phyloP scores from a whole-genome alignment of 1,140 invertebrate genomes.

The Antheraea pernyi region DNA sequence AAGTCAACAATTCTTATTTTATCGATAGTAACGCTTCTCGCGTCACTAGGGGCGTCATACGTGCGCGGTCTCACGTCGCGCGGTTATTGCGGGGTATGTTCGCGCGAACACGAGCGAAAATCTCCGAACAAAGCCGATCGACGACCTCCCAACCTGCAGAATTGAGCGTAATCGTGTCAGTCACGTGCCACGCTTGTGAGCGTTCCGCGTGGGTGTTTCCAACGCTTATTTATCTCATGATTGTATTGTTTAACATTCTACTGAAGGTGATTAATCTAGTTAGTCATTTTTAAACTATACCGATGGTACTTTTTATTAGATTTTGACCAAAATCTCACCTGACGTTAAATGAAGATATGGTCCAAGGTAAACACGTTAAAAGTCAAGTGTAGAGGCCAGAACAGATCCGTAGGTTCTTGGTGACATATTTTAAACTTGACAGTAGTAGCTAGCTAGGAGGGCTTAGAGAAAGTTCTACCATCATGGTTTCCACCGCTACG shows the following conservation, averaged over 20 bases:
- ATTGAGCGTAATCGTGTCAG: conserved; percentile 10
- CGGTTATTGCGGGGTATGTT: conserved; percentile 36
- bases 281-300: neutral
- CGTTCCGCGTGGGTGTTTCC: neutral
- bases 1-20: neutral
- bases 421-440: too few relatives aligned
- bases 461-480: too few relatives aligned
- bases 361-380: too few relatives aligned
- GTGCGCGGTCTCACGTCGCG: conserved; percentile 57
- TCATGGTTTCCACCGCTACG: too few relatives aligned
- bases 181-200: conserved; percentile 29
- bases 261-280: neutral
- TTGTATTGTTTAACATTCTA: conserved; percentile 1
- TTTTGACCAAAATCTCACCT: too few relatives aligned
- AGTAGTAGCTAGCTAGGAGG: too few relatives aligned
- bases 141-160: conserved; percentile 44
- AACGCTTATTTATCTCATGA: neutral
- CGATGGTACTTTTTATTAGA: too few relatives aligned
- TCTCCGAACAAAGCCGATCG: conserved; percentile 62
- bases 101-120: conserved; percentile 48
- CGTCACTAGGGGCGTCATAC: conserved; percentile 56
- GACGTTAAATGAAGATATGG: too few relatives aligned
- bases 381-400: too few relatives aligned
- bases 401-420: too few relatives aligned
- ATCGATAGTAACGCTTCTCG: conserved; percentile 7